Percentiles rank a stretch among this genome's conserved stretches.
phyloP scores from a whole-genome alignment of 2,113 vertebrate species.

The Laticauda colubrina region DNA sequence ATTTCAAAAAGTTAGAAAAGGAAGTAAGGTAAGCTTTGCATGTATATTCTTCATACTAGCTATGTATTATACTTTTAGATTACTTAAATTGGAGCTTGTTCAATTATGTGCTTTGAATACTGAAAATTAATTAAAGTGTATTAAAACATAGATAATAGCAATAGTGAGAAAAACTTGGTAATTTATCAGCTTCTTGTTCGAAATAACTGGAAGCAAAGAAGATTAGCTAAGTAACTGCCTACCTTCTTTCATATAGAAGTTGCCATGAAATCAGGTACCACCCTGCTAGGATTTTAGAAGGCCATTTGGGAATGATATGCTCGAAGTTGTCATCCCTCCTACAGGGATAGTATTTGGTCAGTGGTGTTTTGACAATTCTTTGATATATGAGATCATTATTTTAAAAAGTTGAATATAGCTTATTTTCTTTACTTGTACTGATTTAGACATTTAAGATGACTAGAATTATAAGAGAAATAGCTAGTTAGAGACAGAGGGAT shows the following conservation, averaged over 20 bases:
- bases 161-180: not conserved
- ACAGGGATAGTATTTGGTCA: not conserved
- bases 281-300: not conserved
- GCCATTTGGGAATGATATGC: not conserved
- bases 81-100: not conserved
- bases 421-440: not conserved
- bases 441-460: not conserved
- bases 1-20: not conserved
- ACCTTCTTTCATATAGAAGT: not conserved
- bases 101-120: not conserved
- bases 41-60: not conserved
- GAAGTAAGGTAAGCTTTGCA: not conserved
- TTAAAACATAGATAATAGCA: not conserved
- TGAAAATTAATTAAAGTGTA: not conserved
- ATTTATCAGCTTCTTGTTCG: not conserved
- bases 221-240: not conserved
- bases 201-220: not conserved
- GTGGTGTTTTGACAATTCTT: not conserved
- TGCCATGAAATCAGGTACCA: not conserved
- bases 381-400: not conserved
- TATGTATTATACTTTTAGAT: not conserved
- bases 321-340: not conserved
- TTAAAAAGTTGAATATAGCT: not conserved
- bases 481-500: not conserved
- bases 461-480: not conserved